These are phyloP conservation scores for Ostrea edulis DNA, from an alignment of 1,140 invertebrate genomes.

Conservation along the genomic window DNA sequence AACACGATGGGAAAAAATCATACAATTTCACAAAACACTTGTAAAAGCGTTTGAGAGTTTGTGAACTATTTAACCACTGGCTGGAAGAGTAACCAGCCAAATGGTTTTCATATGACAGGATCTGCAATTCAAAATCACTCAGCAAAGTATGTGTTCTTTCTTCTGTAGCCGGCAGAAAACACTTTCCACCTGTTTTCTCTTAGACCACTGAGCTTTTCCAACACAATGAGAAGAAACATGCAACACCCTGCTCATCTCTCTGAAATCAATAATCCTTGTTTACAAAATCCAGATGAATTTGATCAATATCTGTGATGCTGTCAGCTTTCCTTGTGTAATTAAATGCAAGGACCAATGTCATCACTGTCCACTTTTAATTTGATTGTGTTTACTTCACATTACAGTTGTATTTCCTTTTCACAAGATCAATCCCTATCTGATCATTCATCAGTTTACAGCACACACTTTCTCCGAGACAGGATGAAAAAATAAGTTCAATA, in stretches of 20 bases:
- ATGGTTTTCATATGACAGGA: conserved; percentile 33
- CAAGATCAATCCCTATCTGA: conserved; percentile 11
- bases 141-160: conserved; percentile 32
- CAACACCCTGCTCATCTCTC: conserved; percentile 37
- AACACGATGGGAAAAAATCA: conserved; percentile 16
- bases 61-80: conserved; percentile 34
- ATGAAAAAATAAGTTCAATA: not conserved
- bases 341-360: conserved; percentile 23
- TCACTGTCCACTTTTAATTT: conserved; percentile 20
- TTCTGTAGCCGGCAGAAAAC: conserved; percentile 26
- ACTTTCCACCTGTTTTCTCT: conserved; percentile 34
- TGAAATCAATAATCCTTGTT: conserved; percentile 33
- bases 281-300: conserved; percentile 22
- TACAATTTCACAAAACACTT: conserved; percentile 26
- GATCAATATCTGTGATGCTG: conserved; percentile 36
- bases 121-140: conserved; percentile 34
- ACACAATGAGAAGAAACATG: conserved; percentile 34
- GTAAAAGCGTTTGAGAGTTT: conserved; percentile 5
- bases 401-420: not conserved
- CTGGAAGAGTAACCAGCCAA: conserved; percentile 33
- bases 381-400: not conserved
- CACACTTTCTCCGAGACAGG: conserved; percentile 10
- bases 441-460: not conserved
- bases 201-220: conserved; percentile 1
- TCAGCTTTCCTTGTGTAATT: conserved; percentile 25